Evolutionary conservation across 2,113 vertebrate species (phyloP).

Genomic region (Morone saxatilis): DNA sequence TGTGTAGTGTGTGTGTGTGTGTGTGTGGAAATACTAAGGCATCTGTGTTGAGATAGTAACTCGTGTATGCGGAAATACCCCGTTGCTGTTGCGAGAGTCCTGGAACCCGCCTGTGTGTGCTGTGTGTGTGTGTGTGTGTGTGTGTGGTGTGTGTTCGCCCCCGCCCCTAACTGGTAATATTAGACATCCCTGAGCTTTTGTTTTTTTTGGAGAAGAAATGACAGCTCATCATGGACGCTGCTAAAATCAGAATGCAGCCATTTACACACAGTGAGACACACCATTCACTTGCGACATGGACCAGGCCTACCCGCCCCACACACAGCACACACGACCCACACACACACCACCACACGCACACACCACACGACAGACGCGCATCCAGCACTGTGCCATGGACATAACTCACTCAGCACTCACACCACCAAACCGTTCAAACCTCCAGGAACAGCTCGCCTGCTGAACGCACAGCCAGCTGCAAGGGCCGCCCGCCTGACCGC

Average conservation of each 20-base stretch:
- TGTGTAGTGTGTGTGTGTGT: constrained; percentile 2
- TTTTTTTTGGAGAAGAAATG: constrained; percentile 70
- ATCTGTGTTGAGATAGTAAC: constrained; percentile 29
- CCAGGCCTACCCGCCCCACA: too few species aligned
- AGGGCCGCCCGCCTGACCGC: constrained; percentile 46
- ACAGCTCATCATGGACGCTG: constrained; percentile 64
- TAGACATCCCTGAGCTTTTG: too few species aligned
- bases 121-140: constrained; percentile 40
- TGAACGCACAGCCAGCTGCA: constrained; percentile 52
- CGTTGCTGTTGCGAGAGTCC: too few species aligned
- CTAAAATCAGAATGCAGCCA: constrained; percentile 67
- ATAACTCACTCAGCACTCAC: constrained; percentile 20
- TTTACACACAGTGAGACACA: constrained; percentile 44
- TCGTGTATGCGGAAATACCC: constrained; percentile 73
- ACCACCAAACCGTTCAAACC: too few species aligned
- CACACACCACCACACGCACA: constrained; percentile 4
- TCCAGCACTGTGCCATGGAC: neutral
- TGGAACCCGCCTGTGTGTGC: too few species aligned
- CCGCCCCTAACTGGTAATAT: constrained; percentile 54
- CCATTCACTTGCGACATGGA: too few species aligned
- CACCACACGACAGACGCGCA: too few species aligned
- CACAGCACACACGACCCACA: too few species aligned
- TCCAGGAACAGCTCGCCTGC: too few species aligned
- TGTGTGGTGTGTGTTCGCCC: constrained; percentile 45
- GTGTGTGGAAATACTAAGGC: neutral